A percentile compares a stretch with the other conserved stretches of the same genome.
Conservation (phyloP, 1,140 invertebrate genomes). For the Delia radicum region DNA sequence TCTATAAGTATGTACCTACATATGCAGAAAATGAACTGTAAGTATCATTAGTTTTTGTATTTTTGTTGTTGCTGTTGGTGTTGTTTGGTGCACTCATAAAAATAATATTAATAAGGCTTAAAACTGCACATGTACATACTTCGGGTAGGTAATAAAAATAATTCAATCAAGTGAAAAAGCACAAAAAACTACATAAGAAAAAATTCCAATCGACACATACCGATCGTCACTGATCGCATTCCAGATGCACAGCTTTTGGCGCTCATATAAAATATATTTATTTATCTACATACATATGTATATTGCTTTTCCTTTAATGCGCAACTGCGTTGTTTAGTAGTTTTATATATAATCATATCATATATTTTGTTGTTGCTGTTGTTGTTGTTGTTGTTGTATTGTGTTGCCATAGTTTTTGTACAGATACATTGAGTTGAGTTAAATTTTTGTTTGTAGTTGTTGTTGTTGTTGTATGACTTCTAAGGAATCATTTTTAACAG, state of each 20-base stretch:
- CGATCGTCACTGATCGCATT: conserved; percentile 31
- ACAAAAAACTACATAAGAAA: background rate
- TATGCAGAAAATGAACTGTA: background rate
- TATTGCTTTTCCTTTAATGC: too few relatives aligned
- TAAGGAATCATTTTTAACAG: background rate
- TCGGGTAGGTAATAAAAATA: conserved; percentile 2
- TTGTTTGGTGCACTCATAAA: background rate
- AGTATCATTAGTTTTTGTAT: background rate
- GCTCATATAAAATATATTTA: too few relatives aligned
- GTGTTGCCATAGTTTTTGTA: background rate
- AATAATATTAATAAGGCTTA: background rate
- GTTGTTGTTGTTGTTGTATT: background rate
- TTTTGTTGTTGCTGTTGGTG: background rate
- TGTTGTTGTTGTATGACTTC: conserved; percentile 1
- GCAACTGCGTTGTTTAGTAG: too few relatives aligned
- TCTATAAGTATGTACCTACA: background rate
- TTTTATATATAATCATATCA: background rate
- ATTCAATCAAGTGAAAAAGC: background rate
- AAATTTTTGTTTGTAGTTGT: background rate
- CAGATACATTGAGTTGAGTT: too few relatives aligned
- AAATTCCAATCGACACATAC: conserved; percentile 32
- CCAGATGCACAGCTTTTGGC: conserved; percentile 19
- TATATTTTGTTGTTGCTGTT: background rate
- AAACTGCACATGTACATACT: background rate
- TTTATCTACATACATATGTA: too few relatives aligned